Base-by-base conservation (phyloP, 2,888 invertebrate species). In the Phymatocera aterrima region DNA sequence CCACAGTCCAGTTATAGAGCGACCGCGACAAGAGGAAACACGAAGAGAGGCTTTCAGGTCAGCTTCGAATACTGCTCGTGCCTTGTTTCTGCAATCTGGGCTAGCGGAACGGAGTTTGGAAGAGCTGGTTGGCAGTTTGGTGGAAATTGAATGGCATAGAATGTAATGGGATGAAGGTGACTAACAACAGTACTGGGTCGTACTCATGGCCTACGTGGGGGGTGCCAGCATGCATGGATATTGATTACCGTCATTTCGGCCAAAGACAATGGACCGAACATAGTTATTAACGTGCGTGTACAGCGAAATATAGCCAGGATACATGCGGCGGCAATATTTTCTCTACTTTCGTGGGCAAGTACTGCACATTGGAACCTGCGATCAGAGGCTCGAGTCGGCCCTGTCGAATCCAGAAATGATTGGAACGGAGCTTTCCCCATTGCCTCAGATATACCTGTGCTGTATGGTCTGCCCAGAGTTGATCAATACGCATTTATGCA, bases 61-160 rank as follows among this genome's bases (percentile, higher is more conserved):
- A 48, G 18, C 21, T 18, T 72, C 18, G 72, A 51, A 72, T 72
- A 46, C 68, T 8, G n/a, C 51, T 72, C 12, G 12, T 28, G 48
- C 48, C 51, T 18, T n/a, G n/a, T n/a, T 12, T 1, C 37, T 64
- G 64, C 24, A 51, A 51, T 31, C 31, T 51, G 34, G 28, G n/a
- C 3, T 10, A 46, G 40, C 15, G 24, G 12, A 28, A 12, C 31
- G 28, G 51, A 72, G 31, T 72, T 72, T 24, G 72, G 24, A 72
- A 51, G 34, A 51, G 31, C 51, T 51, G 51, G 51, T 72, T 46
- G 72, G 51, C 72, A 51, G 51, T 48, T 31, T 51, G n/a, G 34
- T 51, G 34, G 10, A 15, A 51, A 51, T 51, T 28, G 4, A 51
- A 72, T 72, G 28, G 48, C 46, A 70, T 12, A n/a, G 37, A 70